Evolutionary conservation across 2,797 vertebrate genomes (phyloP).

Genomic region (Menidia menidia): DNA sequence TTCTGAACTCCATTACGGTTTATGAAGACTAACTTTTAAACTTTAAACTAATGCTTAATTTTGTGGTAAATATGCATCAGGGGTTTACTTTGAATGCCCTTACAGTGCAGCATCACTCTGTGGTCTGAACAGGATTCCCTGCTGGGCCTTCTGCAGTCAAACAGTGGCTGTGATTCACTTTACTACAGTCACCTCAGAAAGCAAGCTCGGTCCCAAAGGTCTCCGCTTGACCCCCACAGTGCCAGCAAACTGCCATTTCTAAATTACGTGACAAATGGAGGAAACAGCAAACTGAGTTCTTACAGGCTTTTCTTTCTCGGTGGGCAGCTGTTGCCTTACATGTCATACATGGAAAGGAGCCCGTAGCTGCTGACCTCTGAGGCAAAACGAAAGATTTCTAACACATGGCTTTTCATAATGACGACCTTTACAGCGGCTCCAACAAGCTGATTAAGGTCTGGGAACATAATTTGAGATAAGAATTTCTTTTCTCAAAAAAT

Average conservation of each 20-base stretch:
- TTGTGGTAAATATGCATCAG: not conserved
- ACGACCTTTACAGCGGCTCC: not conserved
- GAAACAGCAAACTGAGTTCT: no score
- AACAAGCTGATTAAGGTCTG: not conserved
- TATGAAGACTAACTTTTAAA: not conserved
- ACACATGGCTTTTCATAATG: not conserved
- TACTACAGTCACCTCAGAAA: not conserved
- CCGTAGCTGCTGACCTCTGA: not conserved
- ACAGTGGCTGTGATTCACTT: not conserved
- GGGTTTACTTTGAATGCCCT: not conserved
- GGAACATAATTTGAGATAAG: not conserved
- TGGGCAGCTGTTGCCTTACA: no score
- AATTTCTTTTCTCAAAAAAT: not conserved
- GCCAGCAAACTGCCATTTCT: no score
- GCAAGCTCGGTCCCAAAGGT: not conserved
- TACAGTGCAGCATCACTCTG: not conserved
- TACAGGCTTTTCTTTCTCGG: no score
- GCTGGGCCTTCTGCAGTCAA: not conserved
- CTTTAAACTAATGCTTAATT: not conserved
- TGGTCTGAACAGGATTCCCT: not conserved
- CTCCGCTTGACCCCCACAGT: not conserved
- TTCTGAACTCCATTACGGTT: not conserved
- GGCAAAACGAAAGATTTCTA: not conserved
- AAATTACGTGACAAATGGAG: no score
- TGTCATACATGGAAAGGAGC: not conserved